Evolutionary conservation across 2,113 vertebrate species (phyloP), one percentile per base, ranked within the genome.

Genomic region (Passer domesticus): DNA sequence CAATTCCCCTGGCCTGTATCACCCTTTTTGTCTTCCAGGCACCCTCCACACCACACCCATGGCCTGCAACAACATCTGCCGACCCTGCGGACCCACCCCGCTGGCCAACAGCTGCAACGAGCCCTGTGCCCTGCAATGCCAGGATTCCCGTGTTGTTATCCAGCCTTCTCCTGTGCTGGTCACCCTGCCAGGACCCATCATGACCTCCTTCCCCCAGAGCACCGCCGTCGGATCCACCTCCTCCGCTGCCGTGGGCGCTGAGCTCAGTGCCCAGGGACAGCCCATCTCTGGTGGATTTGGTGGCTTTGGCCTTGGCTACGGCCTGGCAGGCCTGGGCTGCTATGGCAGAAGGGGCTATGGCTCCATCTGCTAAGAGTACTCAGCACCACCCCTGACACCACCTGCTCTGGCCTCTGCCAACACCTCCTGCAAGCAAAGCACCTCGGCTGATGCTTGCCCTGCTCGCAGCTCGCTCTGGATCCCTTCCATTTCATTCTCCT

Each of bases 361-460:
- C 44, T 25, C 9, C 46, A 50, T 0, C 35, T 77, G 75, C 59
- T 78, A 4, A 52, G 23, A 6, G 1, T 2, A 7, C 30, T 63
- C 10, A 3, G 35, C 7, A 20, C 9, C 28, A 15, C 4, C 3
- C 16, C 15, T 76, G 27, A 31, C 21, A 39, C 16, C 56, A 31
- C 31, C 39, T 27, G 31, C 23, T 44, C 2, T 0, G 14, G 5
- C 1, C 10, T 68, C 37, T 52, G 31, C 2, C 6, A 10, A 14
- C 7, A 39, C 3, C 16, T 73, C 21, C 16, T 44, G 6, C 20
- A 8, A 10, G 7, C 3, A 33, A 28, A 52, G 27, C 24, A 25
- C 4, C 13, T 25, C 4, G 1, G 24, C 24, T 49, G 49, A 50
- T 9, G 13, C 13, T 50, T 52, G 50, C 15, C 25, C 27, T 16